A percentile compares a stretch with the other conserved stretches of the same genome.
Evolutionary conservation across 2,113 vertebrate genomes (phyloP).

Genomic region (Astur gentilis): DNA sequence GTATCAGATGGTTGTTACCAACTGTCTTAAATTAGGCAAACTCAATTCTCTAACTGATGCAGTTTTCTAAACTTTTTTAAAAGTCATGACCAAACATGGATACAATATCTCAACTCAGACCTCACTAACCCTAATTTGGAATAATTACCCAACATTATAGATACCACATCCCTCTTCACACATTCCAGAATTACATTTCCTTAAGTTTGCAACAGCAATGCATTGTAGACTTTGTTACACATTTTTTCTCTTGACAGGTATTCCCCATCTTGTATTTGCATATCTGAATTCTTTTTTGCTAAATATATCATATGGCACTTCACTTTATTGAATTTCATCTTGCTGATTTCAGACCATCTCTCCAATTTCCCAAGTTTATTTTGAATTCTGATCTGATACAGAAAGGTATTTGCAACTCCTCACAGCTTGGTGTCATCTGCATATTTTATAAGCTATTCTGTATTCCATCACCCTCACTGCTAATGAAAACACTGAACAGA

Average conservation of each 20-base stretch:
- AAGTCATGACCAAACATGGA: background rate
- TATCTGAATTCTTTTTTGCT: background rate
- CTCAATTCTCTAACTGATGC: background rate
- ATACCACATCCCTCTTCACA: background rate
- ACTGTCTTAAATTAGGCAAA: background rate
- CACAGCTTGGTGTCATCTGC: constrained; percentile 22
- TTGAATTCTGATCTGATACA: constrained; percentile 17
- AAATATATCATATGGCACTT: background rate
- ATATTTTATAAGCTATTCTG: constrained; percentile 34
- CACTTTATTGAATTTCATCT: background rate
- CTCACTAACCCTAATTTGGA: background rate
- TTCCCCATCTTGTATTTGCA: background rate
- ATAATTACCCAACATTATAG: background rate
- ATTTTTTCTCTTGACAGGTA: background rate
- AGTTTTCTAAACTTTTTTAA: background rate
- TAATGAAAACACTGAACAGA: background rate
- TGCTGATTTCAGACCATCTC: background rate
- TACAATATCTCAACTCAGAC: background rate
- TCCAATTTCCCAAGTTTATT: constrained; percentile 13
- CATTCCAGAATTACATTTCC: background rate
- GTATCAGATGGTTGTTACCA: background rate
- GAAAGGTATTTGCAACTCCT: constrained; percentile 1
- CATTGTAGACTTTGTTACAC: background rate
- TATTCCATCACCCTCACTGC: background rate
- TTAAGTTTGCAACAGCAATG: background rate